These are phyloP conservation scores for Tigriopus japonicus DNA, from an alignment of 1,140 invertebrate species.

Conservation along the genomic window DNA sequence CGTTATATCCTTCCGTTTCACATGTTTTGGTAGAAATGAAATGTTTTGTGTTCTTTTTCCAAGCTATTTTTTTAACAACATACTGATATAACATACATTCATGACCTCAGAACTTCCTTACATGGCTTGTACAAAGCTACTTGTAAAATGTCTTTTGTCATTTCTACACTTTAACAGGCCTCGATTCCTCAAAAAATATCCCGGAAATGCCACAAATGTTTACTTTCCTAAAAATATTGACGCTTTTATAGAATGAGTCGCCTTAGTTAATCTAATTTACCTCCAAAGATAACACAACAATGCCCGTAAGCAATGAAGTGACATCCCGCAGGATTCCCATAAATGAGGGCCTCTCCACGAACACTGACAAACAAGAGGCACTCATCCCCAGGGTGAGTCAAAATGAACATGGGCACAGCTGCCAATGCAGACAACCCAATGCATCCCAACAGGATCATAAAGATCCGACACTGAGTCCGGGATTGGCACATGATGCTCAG, in stretches of 20 bases:
- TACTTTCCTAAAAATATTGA: background rate
- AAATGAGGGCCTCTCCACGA: conserved; percentile 10
- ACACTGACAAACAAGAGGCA: conserved; percentile 5
- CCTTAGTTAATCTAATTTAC: background rate
- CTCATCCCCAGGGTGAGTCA: conserved; percentile 6
- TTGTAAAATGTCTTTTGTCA: too few species aligned
- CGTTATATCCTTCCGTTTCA: background rate
- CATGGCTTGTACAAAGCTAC: too few species aligned
- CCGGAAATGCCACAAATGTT: background rate
- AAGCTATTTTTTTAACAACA: too few species aligned
- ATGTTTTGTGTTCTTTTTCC: too few species aligned
- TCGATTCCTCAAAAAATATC: background rate
- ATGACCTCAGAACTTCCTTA: too few species aligned
- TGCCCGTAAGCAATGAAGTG: conserved; percentile 6
- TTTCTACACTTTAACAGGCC: background rate
- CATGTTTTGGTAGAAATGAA: too few species aligned
- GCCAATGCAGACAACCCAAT: conserved; percentile 14
- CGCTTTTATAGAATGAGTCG: background rate
- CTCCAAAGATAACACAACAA: background rate
- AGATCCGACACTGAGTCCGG: background rate
- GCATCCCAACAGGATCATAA: conserved; percentile 17
- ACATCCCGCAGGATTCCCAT: conserved; percentile 9
- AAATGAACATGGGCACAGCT: conserved; percentile 1
- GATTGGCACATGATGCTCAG: too few species aligned
- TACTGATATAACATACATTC: too few species aligned